phyloP scores from a whole-genome alignment of 2,113 vertebrate species.

The Scortum barcoo region DNA sequence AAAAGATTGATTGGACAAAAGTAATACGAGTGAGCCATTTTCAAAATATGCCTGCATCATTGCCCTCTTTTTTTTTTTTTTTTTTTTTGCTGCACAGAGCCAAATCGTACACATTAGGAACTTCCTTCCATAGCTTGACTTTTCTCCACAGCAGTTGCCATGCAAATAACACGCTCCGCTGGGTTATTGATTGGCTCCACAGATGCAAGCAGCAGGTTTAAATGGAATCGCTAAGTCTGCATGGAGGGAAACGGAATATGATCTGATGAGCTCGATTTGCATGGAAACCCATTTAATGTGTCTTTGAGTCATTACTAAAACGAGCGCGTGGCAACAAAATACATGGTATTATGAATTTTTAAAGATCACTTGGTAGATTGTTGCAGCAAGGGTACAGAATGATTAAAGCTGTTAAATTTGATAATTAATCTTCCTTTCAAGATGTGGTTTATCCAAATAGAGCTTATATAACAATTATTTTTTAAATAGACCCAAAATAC shows the following conservation, averaged over 20 bases:
- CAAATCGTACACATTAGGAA: too few species aligned
- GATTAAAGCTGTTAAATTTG: constrained; percentile 30
- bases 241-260: constrained; percentile 59
- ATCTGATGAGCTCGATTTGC: constrained; percentile 60
- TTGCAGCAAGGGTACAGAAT: background rate
- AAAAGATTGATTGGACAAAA: constrained; percentile 12
- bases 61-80: constrained; percentile 6
- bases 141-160: constrained; percentile 36
- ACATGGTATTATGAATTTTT: background rate
- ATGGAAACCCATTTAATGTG: constrained; percentile 41
- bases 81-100: constrained; percentile 10
- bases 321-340: background rate
- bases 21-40: constrained; percentile 24
- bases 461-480: background rate
- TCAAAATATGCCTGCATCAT: constrained; percentile 23
- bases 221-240: constrained; percentile 61
- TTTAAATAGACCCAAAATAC: background rate
- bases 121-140: background rate
- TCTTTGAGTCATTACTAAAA: constrained; percentile 27
- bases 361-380: constrained; percentile 2
- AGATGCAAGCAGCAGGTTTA: constrained; percentile 71
- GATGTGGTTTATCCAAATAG: constrained; percentile 10
- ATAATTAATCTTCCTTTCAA: constrained; percentile 22
- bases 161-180: constrained; percentile 67
- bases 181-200: constrained; percentile 72